phyloP scores from a whole-genome alignment of 2,888 invertebrate species.

The Griposia aprilina region DNA sequence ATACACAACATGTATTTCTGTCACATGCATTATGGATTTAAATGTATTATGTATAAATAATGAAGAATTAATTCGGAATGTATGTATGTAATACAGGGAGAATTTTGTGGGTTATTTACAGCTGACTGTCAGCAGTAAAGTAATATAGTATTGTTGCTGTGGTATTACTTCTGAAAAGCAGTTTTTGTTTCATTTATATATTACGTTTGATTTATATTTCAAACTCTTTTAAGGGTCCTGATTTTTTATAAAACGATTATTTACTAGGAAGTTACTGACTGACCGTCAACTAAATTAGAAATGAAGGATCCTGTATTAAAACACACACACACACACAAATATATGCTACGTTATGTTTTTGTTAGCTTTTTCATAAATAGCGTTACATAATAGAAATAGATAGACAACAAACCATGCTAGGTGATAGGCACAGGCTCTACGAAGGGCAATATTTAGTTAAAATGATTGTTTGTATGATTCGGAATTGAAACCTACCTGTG shows the following conservation, averaged over 20 bases:
- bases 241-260: neutral
- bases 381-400: slow-evolving; percentile 79
- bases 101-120: slow-evolving; percentile 48
- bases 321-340: slow-evolving; percentile 62
- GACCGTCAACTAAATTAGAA: slow-evolving; percentile 56
- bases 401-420: slow-evolving; percentile 87
- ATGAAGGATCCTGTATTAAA: slow-evolving; percentile 72
- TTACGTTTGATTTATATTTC: slow-evolving; percentile 18
- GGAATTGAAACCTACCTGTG: slow-evolving; percentile 97
- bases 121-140: slow-evolving; percentile 58
- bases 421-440: slow-evolving; percentile 89
- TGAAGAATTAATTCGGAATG: slow-evolving; percentile 50
- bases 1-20: slow-evolving; percentile 83
- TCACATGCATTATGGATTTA: slow-evolving; percentile 82
- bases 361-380: slow-evolving; percentile 82
- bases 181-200: slow-evolving; percentile 22
- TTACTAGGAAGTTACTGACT: slow-evolving; percentile 46
- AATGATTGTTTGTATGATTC: slow-evolving; percentile 86
- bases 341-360: slow-evolving; percentile 75
- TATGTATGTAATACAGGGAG: slow-evolving; percentile 66
- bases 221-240: neutral
- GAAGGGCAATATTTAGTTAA: slow-evolving; percentile 86
- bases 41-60: slow-evolving; percentile 65
- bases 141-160: slow-evolving; percentile 36
- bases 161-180: slow-evolving; percentile 31